A percentile compares a stretch with the other conserved stretches of the same genome.
Conservation (phyloP, 37 sponge, comb jelly and placozoan species). For the Chondrosia reniformis region DNA sequence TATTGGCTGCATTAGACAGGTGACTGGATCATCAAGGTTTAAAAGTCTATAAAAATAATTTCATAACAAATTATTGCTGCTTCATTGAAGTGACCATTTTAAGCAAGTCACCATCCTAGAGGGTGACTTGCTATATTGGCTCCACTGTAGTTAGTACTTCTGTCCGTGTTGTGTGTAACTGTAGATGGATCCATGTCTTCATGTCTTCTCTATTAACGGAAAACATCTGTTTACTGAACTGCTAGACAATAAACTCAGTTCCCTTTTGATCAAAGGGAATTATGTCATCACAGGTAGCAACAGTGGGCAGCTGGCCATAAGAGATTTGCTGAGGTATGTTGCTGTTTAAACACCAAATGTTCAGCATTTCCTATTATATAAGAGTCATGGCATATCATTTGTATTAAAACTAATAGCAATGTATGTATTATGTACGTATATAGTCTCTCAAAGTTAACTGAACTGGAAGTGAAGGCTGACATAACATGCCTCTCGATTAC, state of each 20-base stretch:
- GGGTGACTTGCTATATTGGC: no score
- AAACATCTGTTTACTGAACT: conserved; percentile 41
- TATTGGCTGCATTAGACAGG: no score
- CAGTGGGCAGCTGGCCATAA: conserved; percentile 50
- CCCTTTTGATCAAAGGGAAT: conserved; percentile 39
- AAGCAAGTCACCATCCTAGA: no score
- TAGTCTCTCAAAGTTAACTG: conserved; percentile 47
- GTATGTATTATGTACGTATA: conserved; percentile 10
- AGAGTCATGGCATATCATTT: not conserved
- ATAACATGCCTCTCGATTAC: conserved; percentile 44
- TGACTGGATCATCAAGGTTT: no score
- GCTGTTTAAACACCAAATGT: not conserved
- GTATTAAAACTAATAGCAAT: not conserved
- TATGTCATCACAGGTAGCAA: conserved; percentile 67
- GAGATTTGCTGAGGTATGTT: conserved; percentile 62
- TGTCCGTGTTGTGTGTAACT: conserved; percentile 23
- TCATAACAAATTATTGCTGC: no score
- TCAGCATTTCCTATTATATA: not conserved
- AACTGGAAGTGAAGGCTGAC: conserved; percentile 47
- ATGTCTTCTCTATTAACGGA: conserved; percentile 77
- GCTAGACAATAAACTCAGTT: conserved; percentile 40
- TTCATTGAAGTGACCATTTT: no score
- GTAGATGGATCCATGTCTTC: conserved; percentile 40
- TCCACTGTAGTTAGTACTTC: no score
- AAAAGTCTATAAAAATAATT: no score